Evolutionary conservation across 1,140 invertebrate species (phyloP).

Genomic region (Psix sp.): DNA sequence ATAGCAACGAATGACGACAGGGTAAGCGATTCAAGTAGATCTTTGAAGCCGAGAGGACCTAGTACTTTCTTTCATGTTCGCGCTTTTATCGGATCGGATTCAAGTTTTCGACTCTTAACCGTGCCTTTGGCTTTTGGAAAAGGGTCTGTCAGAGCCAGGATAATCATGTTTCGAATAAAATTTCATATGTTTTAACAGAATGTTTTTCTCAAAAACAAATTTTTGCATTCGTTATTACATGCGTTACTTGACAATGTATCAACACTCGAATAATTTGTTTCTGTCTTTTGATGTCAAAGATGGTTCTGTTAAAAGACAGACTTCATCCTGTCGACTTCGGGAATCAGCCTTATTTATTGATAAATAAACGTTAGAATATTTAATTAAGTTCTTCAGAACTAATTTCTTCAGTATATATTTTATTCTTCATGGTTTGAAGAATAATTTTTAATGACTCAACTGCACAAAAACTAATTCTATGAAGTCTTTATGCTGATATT

Average conservation of each 20-base stretch:
- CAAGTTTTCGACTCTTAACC: conserved; percentile 43
- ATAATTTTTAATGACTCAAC: no score
- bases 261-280: conserved; percentile 9
- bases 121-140: conserved; percentile 46
- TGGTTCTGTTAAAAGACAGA: neutral
- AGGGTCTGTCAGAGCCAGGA: conserved; percentile 43
- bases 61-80: conserved; percentile 51
- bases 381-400: no score
- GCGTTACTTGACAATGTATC: conserved; percentile 48
- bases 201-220: conserved; percentile 36
- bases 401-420: no score
- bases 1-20: conserved; percentile 33
- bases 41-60: conserved; percentile 47
- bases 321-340: no score
- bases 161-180: conserved; percentile 56
- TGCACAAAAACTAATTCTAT: conserved; percentile 27
- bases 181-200: conserved; percentile 48
- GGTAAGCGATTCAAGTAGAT: conserved; percentile 23
- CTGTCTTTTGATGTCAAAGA: neutral
- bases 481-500: conserved; percentile 55
- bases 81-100: conserved; percentile 53
- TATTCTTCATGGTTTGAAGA: no score
- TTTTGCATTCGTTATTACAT: conserved; percentile 20
- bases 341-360: no score
- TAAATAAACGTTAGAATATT: no score